Percentiles rank a stretch among this genome's conserved stretches.
These are phyloP conservation scores for Nasonovia ribisnigri DNA, from an alignment of 2,888 invertebrate genomes.

Conservation along the genomic window DNA sequence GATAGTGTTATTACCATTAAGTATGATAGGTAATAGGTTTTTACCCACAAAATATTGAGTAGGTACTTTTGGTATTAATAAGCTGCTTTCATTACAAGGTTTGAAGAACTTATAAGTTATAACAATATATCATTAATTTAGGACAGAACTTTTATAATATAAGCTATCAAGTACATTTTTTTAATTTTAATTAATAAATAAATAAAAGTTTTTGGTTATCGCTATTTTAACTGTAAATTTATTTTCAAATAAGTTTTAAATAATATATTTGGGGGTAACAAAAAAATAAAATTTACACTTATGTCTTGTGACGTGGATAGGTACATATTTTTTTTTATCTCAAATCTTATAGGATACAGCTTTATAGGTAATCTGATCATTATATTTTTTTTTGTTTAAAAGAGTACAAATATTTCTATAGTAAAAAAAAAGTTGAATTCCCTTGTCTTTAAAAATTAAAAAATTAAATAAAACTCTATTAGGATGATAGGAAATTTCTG, in stretches of 20 bases:
- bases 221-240: not conserved
- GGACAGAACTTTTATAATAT: not conserved
- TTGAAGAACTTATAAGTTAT: not conserved
- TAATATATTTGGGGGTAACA: not conserved
- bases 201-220: not conserved
- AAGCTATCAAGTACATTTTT: not conserved
- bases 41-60: not conserved
- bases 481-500: not conserved
- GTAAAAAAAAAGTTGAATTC: not conserved
- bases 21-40: not conserved
- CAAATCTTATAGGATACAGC: not conserved
- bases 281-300: not conserved
- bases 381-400: not conserved
- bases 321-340: not conserved
- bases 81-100: not conserved
- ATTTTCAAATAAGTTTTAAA: not conserved
- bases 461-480: not conserved
- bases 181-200: not conserved
- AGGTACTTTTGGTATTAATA: not conserved
- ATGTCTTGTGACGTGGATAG: not conserved
- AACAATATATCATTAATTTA: not conserved
- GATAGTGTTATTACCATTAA: not conserved
- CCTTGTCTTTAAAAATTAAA: not conserved
- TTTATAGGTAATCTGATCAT: not conserved
- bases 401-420: not conserved